Base-by-base conservation (phyloP, 2,797 vertebrate genomes). In the Microctenopoma steveboyesi region DNA sequence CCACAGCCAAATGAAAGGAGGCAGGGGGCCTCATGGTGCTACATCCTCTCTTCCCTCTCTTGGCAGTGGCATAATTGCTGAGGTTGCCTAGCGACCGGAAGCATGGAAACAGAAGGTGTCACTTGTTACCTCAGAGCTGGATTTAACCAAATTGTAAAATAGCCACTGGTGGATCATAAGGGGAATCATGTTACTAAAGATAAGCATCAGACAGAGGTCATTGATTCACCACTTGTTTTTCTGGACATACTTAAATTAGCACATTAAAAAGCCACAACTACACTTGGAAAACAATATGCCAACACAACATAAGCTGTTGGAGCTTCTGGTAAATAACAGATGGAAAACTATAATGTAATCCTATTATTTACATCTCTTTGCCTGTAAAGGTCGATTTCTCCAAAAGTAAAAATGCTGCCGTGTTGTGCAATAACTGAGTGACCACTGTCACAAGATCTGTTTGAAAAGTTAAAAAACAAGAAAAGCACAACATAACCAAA, bases 71-170 rank as follows among this genome's bases (percentile, higher is more conserved):
- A 91, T 93, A 89, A 92, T 91, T 88, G 89, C 88, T 88, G 76
- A 83, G 83, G 93, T 94, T 93, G 93, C 93, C 90, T 93, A 92
- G 93, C 90, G 88, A 94, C 93, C 76, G 83, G 89, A 91, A 90
- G 86, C 89, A 90, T 91, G 82, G 91, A 92, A 91, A 92, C 88
- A 87, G 91, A 92, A 91, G 85, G 90, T 96, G 95, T 98, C 95
- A 96, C 90, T 89, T 94, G 94, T 95, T 95, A 97, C 96, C 95
- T 97, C 95, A 97, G 94, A 96, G 95, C 94, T 93, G 64, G 88
- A 96, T 96, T 95, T 96, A 96, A 95, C 77, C 80, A 94, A 96
- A 95, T 94, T 93, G 94, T 91, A 94, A 96, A 96, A 95, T 95
- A 95, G 86, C 83, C 86, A 79, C 81, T 57, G 71, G 83, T 79